Conservation (phyloP, 2,797 vertebrate genomes). For the Myoxocephalus aenaeus region DNA sequence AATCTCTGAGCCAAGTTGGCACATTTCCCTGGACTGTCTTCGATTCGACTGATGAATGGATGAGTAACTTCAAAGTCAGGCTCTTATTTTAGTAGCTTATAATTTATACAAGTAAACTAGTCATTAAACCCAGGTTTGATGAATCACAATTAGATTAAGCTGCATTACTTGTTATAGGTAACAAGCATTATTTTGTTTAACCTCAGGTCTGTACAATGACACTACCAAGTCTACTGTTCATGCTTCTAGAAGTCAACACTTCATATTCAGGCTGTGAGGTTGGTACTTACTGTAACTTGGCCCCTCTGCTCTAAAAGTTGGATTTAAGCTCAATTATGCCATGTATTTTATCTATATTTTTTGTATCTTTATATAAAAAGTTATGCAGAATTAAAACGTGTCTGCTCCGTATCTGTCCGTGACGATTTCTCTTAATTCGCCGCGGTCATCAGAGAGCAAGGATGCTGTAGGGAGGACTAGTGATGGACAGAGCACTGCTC, state of each 20-base stretch:
- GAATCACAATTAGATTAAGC: background rate
- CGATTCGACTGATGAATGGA: background rate
- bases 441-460: constrained; percentile 97
- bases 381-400: constrained; percentile 56
- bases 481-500: constrained; percentile 87
- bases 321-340: no score
- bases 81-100: constrained; percentile 6
- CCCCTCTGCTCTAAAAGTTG: background rate
- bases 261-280: background rate
- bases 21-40: background rate
- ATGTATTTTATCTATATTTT: no score
- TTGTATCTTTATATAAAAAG: no score
- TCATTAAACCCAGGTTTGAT: background rate
- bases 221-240: background rate
- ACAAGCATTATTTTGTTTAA: background rate
- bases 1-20: background rate
- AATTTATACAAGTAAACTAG: background rate
- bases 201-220: background rate
- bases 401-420: constrained; percentile 99
- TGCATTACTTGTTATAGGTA: background rate
- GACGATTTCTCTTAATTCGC: constrained; percentile 96
- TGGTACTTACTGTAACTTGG: background rate
- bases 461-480: constrained; percentile 91
- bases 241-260: background rate
- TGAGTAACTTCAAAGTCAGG: background rate